Evolutionary conservation across 2,113 vertebrate species (phyloP).

Genomic region (Mobula hypostoma): DNA sequence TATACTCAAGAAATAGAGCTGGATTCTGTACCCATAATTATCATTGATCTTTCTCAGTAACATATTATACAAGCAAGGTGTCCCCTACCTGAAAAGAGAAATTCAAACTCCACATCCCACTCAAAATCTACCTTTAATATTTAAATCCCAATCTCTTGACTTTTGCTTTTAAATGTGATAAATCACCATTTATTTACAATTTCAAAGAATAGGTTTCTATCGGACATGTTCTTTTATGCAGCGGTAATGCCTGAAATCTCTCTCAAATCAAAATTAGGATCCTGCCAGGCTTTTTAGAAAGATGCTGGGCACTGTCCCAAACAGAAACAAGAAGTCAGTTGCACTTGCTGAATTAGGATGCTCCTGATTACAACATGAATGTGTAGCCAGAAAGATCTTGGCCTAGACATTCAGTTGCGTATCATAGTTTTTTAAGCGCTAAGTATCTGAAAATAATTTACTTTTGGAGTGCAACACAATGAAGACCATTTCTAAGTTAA

Average conservation of each 20-base stretch:
- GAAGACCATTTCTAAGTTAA: no score
- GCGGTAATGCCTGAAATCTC: not conserved
- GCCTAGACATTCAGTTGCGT: no score
- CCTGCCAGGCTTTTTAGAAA: constrained; percentile 3
- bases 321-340: not conserved
- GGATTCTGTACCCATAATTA: not conserved
- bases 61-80: not conserved
- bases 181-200: not conserved
- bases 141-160: not conserved
- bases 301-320: not conserved
- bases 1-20: not conserved
- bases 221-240: not conserved
- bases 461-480: no score
- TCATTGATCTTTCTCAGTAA: not conserved
- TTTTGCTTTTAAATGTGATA: not conserved
- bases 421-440: no score
- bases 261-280: constrained; percentile 20
- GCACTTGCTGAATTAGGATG: constrained; percentile 9
- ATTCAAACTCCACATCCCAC: not conserved
- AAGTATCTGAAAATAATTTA: no score
- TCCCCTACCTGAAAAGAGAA: not conserved
- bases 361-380: not conserved
- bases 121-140: not conserved
- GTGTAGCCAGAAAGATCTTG: not conserved
- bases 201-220: not conserved